Base-by-base conservation (phyloP, 2,797 vertebrate species). In the Aldrovandia affinis region DNA sequence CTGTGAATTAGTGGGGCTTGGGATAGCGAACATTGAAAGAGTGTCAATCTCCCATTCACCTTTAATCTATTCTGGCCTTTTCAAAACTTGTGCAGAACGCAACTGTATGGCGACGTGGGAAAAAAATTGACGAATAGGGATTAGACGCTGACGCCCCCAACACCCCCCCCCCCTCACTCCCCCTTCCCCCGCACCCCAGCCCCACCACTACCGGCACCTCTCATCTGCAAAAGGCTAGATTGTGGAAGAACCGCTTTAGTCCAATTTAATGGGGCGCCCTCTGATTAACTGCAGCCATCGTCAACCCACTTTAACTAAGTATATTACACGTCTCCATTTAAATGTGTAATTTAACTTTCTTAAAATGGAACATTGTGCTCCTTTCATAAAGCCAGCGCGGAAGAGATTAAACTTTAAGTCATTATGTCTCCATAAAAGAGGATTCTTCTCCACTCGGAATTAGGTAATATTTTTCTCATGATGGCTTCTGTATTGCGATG, bases 341-440 rank as follows among this genome's bases (percentile, higher is more conserved):
- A 89, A 92, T 89, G 88, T 90, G 88, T 90, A 90, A 91, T 92
- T 91, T 91, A 90, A 88, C 89, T 90, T 90, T 86, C 87, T 87
- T 89, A 87, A 87, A 88, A 90, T 87, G 89, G 87, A 89, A 88
- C 89, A 92, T 86, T 88, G 90, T 88, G 88, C 87, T 89, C 87
- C 83, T 90, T 90, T 90, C 88, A 90, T 89, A 87, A 88, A 84
- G 88, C 81, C 85, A 86, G 86, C 79, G 79, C 12, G 75, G 83
- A 86, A 79, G 87, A 91, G 89, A 91, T 91, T 92, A 91, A 90
- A 92, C 89, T 89, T 87, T 90, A 90, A 89, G 89, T 90, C 91
- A 92, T 92, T 91, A 90, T 88, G 87, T 88, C 88, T 90, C 87
- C 87, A 91, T 91, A 91, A 90, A 92, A 89, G 89, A 90, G 83